Evolutionary conservation across 2,113 vertebrate species (phyloP).

Genomic region (Alethe castanea): DNA sequence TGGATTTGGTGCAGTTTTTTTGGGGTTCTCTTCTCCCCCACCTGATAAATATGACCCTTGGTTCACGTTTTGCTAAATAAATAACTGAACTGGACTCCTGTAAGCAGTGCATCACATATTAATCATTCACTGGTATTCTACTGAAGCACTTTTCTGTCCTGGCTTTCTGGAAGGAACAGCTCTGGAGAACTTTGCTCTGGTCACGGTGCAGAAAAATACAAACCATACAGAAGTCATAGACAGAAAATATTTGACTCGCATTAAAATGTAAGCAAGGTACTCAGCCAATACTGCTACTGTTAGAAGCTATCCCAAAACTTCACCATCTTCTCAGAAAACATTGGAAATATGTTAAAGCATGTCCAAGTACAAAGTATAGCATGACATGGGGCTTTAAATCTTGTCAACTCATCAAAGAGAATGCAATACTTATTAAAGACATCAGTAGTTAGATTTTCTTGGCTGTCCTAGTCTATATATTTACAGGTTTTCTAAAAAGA

Average conservation of each 20-base stretch:
- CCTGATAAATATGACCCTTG: background rate
- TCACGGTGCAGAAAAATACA: background rate
- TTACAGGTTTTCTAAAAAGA: background rate
- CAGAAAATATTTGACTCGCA: background rate
- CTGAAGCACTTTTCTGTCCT: background rate
- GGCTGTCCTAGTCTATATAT: background rate
- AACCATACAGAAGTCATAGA: background rate
- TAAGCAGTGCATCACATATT: background rate
- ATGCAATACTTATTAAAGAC: background rate
- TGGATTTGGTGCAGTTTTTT: background rate
- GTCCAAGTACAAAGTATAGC: background rate
- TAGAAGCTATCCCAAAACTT: background rate
- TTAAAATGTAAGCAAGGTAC: background rate
- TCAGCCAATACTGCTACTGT: background rate
- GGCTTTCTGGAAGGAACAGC: background rate
- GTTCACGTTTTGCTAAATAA: background rate
- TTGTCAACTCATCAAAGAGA: background rate
- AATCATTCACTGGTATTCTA: background rate
- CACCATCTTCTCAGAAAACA: background rate
- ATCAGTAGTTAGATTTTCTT: background rate
- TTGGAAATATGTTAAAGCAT: background rate
- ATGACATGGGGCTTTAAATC: background rate
- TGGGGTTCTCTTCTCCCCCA: background rate
- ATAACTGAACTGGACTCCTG: background rate
- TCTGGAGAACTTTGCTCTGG: slow-evolving; percentile 8